Evolutionary conservation across 30 jellyfish, hydroid and myxozoan genomes (phyloP).

Genomic region (Chrysaora quinquecirrha): DNA sequence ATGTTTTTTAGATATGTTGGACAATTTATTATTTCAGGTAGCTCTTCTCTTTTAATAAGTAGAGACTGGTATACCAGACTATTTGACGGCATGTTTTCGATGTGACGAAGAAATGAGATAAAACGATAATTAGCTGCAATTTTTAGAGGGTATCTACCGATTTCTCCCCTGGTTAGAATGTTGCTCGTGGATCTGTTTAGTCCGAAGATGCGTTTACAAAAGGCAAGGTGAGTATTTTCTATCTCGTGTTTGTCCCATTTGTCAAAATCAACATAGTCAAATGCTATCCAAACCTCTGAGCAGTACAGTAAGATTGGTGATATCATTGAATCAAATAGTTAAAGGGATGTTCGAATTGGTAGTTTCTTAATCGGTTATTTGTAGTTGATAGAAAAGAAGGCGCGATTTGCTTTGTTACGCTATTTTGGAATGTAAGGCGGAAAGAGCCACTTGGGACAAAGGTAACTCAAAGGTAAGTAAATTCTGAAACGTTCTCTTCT

Average conservation of each 20-base stretch:
- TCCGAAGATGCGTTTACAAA: background rate
- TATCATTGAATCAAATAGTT: background rate
- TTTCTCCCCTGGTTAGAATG: conserved; percentile 16
- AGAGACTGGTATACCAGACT: background rate
- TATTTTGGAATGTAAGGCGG: background rate
- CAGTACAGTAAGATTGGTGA: too few relatives aligned
- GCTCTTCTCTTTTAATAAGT: background rate
- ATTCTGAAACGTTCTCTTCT: background rate
- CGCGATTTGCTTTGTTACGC: background rate
- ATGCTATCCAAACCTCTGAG: background rate
- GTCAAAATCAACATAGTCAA: background rate
- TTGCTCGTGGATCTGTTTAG: conserved; percentile 14
- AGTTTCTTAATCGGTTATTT: background rate
- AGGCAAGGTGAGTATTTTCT: background rate
- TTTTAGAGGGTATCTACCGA: conserved; percentile 19
- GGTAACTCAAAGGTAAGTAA: background rate
- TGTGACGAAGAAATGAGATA: background rate
- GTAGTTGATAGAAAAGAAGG: background rate
- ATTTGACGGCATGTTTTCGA: conserved; percentile 11
- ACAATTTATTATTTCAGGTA: background rate
- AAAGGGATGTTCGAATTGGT: background rate
- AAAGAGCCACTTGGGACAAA: background rate
- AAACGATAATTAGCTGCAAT: conserved; percentile 15
- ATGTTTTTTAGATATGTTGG: background rate
- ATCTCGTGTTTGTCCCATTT: background rate